Conservation (phyloP, 1,140 invertebrate species). For the Drosophila kurseongensis region DNA sequence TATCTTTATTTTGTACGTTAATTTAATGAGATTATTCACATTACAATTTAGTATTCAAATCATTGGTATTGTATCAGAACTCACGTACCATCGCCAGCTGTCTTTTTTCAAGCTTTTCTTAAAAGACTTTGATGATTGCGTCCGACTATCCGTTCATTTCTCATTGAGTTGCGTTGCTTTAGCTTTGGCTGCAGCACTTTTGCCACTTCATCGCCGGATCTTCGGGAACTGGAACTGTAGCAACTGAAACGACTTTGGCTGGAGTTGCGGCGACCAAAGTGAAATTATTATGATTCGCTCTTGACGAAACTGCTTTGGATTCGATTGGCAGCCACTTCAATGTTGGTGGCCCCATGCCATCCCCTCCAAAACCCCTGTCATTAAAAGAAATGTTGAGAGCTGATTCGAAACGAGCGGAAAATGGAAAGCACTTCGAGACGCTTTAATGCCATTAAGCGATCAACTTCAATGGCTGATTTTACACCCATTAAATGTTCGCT, state of each 20-base stretch:
- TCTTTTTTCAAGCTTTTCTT: constrained; percentile 28
- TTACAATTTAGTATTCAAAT: background rate
- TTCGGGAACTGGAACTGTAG: constrained; percentile 12
- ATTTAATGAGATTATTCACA: background rate
- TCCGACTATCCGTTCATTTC: constrained; percentile 1
- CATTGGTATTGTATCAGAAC: background rate
- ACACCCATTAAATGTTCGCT: constrained; percentile 37
- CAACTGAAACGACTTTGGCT: constrained; percentile 12
- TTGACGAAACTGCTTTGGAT: constrained; percentile 50
- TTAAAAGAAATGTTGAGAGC: constrained; percentile 49
- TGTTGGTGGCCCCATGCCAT: constrained; percentile 30
- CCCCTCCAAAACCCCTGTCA: constrained; percentile 5
- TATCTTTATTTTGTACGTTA: too few species aligned
- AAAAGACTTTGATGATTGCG: constrained; percentile 26
- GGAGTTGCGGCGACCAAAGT: constrained; percentile 56
- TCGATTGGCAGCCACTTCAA: constrained; percentile 55
- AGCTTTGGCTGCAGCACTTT: constrained; percentile 59
- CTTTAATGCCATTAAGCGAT: constrained; percentile 44
- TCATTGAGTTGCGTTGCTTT: constrained; percentile 26
- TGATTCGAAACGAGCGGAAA: constrained; percentile 43
- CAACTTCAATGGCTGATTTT: constrained; percentile 30
- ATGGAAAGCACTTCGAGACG: constrained; percentile 58
- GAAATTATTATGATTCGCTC: constrained; percentile 71
- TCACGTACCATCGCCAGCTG: constrained; percentile 16
- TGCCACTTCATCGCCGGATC: constrained; percentile 67